A percentile compares a stretch with the other conserved stretches of the same genome.
Evolutionary conservation across 2,888 invertebrate genomes (phyloP).

Genomic region (Hirtodrosophila histrioides): DNA sequence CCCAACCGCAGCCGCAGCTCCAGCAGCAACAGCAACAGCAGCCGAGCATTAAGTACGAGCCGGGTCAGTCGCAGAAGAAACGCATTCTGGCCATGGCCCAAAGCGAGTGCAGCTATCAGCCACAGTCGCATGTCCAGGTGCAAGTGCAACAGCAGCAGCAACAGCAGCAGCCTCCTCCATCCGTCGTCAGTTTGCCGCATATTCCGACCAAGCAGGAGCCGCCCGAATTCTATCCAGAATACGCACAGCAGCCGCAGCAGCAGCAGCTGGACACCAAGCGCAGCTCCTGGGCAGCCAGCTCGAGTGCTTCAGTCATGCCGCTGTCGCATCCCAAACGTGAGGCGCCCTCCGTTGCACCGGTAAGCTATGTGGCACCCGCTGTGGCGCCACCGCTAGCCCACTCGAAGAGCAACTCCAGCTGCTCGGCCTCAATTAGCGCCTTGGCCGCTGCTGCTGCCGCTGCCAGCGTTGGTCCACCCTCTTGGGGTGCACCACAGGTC

Average conservation of each 20-base stretch:
- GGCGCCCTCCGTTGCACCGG: conserved; percentile 80
- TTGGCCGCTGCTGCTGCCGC: conserved; percentile 79
- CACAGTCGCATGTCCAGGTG: conserved; percentile 71
- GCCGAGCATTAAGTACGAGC: conserved; percentile 83
- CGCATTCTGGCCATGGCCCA: conserved; percentile 94
- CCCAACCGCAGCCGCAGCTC: conserved; percentile 31
- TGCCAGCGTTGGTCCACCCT: conserved; percentile 81
- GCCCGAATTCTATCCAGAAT: conserved; percentile 83
- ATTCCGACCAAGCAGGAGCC: conserved; percentile 85
- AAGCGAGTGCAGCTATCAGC: conserved; percentile 89
- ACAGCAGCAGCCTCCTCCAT: conserved; percentile 31
- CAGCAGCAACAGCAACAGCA: conserved; percentile 68
- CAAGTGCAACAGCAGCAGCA: conserved; percentile 46
- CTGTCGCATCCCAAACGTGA: conserved; percentile 84
- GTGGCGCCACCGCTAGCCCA: conserved; percentile 84
- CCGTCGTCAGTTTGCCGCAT: conserved; percentile 79
- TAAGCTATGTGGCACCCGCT: conserved; percentile 66
- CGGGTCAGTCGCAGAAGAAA: conserved; percentile 94
- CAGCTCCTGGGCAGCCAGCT: conserved; percentile 84
- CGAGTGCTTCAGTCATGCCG: conserved; percentile 80
- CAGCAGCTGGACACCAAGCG: conserved; percentile 81
- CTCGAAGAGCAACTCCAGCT: conserved; percentile 82
- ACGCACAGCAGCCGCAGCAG: conserved; percentile 65
- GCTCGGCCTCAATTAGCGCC: conserved; percentile 71
- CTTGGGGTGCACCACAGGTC: conserved; percentile 84